Evolutionary conservation across 2,797 vertebrate genomes (phyloP).

Genomic region (Ceryle rudis): DNA sequence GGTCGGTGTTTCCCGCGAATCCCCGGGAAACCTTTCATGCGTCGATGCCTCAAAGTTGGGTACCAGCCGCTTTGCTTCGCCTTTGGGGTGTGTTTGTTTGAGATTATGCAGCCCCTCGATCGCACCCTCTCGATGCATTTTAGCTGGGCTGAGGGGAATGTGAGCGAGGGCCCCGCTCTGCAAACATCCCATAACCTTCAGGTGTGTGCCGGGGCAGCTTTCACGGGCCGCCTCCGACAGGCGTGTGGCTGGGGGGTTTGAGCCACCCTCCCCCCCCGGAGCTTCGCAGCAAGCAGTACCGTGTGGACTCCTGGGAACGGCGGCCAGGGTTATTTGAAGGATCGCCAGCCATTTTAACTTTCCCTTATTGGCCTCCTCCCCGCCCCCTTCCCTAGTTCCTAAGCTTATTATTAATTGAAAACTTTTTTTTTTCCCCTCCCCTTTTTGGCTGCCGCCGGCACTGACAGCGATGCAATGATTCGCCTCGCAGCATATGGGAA

Average conservation of each 20-base stretch:
- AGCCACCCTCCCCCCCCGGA: neutral
- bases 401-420: slow-evolving; percentile 65
- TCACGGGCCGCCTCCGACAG: no score
- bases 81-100: no score
- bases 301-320: neutral
- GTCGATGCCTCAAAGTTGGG: neutral
- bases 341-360: slow-evolving; percentile 70
- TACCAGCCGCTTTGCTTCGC: neutral
- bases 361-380: slow-evolving; percentile 27
- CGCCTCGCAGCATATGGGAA: slow-evolving; percentile 45
- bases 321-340: slow-evolving; percentile 35
- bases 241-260: neutral
- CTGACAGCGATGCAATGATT: slow-evolving; percentile 27
- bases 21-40: neutral
- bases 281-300: neutral
- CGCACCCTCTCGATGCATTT: neutral
- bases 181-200: neutral
- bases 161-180: neutral
- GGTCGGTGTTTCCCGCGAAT: slow-evolving; percentile 16
- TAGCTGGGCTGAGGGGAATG: no score
- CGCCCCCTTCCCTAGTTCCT: neutral
- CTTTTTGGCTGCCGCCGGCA: slow-evolving; percentile 12
- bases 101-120: fast-evolving
- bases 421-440: neutral
- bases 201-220: neutral